Evolutionary conservation across 2,797 vertebrate species (phyloP).

Genomic region (Leuciscus waleckii): DNA sequence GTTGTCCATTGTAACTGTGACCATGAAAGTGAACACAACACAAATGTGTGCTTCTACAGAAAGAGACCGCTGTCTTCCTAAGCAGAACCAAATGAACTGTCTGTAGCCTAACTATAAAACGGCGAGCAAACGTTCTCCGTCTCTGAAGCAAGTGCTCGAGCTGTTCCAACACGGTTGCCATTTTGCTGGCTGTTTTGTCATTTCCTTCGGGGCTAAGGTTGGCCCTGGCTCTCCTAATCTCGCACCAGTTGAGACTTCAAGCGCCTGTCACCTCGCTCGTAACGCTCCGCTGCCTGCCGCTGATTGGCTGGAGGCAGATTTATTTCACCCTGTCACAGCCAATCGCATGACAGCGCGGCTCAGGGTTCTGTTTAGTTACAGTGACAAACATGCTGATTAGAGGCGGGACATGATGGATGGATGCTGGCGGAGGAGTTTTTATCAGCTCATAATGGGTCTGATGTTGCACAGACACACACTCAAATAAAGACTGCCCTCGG

Average conservation of each 20-base stretch:
- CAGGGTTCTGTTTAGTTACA: conserved; percentile 84
- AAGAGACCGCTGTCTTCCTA: conserved; percentile 46
- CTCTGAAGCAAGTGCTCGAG: conserved; percentile 11
- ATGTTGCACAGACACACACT: conserved; percentile 78
- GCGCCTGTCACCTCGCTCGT: conserved; percentile 78
- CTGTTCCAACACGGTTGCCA: conserved; percentile 31
- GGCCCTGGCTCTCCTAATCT: conserved; percentile 74
- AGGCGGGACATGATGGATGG: conserved; percentile 88
- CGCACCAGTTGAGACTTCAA: conserved; percentile 72
- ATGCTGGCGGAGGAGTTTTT: conserved; percentile 85
- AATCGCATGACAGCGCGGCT: conserved; percentile 79
- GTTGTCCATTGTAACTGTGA: conserved; percentile 28
- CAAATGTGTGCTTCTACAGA: conserved; percentile 70
- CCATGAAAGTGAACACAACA: conserved; percentile 71
- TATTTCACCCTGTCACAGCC: conserved; percentile 87
- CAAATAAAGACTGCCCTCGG: conserved; percentile 51
- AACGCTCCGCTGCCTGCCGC: conserved; percentile 79
- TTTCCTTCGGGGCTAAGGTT: conserved; percentile 51
- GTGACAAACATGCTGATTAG: conserved; percentile 89
- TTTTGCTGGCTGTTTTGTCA: conserved; percentile 42
- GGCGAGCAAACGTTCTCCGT: conserved; percentile 4
- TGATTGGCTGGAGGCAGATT: conserved; percentile 86
- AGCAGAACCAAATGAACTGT: conserved; percentile 76
- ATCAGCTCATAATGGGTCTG: conserved; percentile 90
- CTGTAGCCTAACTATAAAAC: conserved; percentile 56